Evolutionary conservation across 2,888 invertebrate species (phyloP).

Genomic region (Philereme vetulata): DNA sequence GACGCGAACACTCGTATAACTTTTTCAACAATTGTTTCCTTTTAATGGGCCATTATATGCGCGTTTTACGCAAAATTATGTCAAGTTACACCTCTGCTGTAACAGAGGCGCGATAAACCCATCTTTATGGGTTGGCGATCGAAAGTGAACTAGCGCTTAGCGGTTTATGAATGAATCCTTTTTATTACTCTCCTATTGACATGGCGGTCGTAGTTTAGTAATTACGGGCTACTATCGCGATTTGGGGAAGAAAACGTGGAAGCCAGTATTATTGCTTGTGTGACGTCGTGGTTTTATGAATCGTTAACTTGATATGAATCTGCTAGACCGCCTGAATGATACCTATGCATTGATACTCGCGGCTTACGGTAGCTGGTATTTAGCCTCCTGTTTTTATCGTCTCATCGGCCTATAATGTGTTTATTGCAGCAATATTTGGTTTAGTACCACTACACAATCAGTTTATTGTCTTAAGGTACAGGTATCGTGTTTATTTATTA

Average conservation of each 20-base stretch:
- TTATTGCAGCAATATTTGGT: constrained; percentile 83
- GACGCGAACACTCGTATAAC: constrained; percentile 81
- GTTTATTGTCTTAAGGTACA: constrained; percentile 82
- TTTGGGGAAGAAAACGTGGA: constrained; percentile 63
- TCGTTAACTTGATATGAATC: constrained; percentile 80
- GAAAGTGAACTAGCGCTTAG: constrained; percentile 72
- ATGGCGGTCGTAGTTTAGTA: constrained; percentile 72
- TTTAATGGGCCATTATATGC: constrained; percentile 83
- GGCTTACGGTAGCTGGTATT: constrained; percentile 35
- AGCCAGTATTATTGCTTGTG: constrained; percentile 75
- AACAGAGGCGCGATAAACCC: constrained; percentile 79
- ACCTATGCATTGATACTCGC: constrained; percentile 42
- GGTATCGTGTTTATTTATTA: constrained; percentile 84
- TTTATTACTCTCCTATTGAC: constrained; percentile 80
- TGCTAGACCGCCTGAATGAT: constrained; percentile 51
- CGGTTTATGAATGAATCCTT: constrained; percentile 78
- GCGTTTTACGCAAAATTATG: constrained; percentile 83
- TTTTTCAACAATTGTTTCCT: constrained; percentile 84
- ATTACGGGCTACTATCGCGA: constrained; percentile 74
- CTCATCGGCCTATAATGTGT: constrained; percentile 80
- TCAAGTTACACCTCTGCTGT: constrained; percentile 81
- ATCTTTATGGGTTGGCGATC: constrained; percentile 81
- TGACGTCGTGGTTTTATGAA: constrained; percentile 75
- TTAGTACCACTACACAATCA: constrained; percentile 79
- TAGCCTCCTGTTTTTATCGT: constrained; percentile 62